These are phyloP conservation scores for Drosophila cardini DNA, from an alignment of 1,140 invertebrate genomes.

Conservation along the genomic window DNA sequence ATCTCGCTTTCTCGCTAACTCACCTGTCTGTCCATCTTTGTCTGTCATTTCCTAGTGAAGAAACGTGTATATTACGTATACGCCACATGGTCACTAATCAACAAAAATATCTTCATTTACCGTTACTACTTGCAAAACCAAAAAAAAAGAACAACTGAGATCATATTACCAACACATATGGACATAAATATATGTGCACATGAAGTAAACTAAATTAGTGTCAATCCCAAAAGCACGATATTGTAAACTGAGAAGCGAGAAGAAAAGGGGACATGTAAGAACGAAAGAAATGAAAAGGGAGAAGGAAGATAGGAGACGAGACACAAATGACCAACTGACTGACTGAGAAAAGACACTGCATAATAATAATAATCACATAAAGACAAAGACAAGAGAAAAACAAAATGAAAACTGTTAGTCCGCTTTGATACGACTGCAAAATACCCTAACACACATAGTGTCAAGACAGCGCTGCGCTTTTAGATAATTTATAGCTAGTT, in stretches of 20 bases:
- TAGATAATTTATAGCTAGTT: too few species aligned
- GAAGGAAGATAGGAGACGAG: conserved; percentile 31
- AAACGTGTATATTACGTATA: conserved; percentile 45
- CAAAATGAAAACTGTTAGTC: neutral
- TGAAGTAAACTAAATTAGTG: neutral
- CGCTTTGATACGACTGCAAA: too few species aligned
- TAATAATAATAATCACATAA: conserved; percentile 12
- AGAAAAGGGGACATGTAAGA: conserved; percentile 14
- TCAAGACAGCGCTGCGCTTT: too few species aligned
- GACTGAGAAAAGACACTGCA: conserved; percentile 53
- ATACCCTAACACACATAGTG: too few species aligned
- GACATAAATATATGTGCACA: neutral
- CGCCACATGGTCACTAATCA: conserved; percentile 41
- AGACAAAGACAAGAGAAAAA: conserved; percentile 2
- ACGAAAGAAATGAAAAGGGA: neutral
- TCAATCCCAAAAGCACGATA: neutral
- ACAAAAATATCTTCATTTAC: conserved; percentile 22
- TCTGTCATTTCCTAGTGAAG: conserved; percentile 1
- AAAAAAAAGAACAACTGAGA: neutral
- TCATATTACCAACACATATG: conserved; percentile 38
- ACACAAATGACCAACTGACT: conserved; percentile 84
- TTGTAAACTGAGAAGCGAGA: conserved; percentile 32
- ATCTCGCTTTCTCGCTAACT: neutral
- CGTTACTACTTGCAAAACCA: conserved; percentile 23
- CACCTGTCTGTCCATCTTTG: neutral